Evolutionary conservation across 2,797 vertebrate genomes (phyloP), one percentile per base, ranked within the genome.

Genomic region (Periparus ater): DNA sequence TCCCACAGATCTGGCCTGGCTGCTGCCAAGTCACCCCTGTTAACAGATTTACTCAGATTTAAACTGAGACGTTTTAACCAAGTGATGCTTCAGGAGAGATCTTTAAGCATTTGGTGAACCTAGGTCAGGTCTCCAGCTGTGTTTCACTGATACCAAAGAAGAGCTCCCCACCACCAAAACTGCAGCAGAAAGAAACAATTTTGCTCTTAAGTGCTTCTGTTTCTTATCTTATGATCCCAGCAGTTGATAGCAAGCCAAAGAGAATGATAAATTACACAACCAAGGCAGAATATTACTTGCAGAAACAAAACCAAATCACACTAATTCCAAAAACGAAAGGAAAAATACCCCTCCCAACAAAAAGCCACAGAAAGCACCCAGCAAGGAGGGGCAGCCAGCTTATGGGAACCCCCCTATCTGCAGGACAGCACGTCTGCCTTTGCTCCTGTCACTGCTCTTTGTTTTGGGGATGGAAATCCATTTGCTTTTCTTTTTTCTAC

Each of bases 171-270:
- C 23, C 67, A 88, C 77, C 71, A 83, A 65, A 85, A 67, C 1
- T 68, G 44, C 13, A 71, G 61, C 50, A 96, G 61, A 93, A 72
- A 73, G 40, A 86, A 95, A 74, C 32, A 42, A 42, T 83, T 96
- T 74, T 91, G 50, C 80, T 92, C 75, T 55, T 68, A 94, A 88
- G 57, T 34, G 72, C 54, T 94, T 82, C 85, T 87, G 81, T 68
- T 92, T 88, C 82, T 91, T 61, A 50, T 94, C 86, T 89, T 77
- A 80, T 32, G 38, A 91, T 77, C 84, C 60, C 83, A 74, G 84
- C 58, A 82, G 57, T 4, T 68, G 90, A 71, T 10, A 93, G 68
- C 32, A 87, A 90, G 88, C 53, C 57, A 55, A 74, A 86, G 29
- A 83, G 54, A 85, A 88, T 4, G 30, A 87, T 48, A 80, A 93